Evolutionary conservation across 2,888 invertebrate genomes (phyloP), one percentile per base, ranked within the genome.

Genomic region (Fragum whitleyi): DNA sequence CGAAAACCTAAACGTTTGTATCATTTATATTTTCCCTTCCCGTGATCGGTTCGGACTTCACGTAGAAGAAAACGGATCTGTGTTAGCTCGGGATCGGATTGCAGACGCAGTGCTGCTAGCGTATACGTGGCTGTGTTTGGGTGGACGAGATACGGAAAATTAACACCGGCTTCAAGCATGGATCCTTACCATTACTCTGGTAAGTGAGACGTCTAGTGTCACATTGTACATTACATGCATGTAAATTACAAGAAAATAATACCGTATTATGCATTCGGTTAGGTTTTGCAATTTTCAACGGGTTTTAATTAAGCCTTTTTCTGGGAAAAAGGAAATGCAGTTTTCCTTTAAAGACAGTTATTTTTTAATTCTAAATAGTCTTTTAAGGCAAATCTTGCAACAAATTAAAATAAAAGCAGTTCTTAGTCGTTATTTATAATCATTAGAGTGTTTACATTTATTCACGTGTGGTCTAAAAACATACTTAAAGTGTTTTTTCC

Each of bases 151-250:
- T 62, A 73, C 59, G 72, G 77, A 74, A 81, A 85, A 74, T 74
- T 72, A 72, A 81, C 81, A 81, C 85, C 73, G 62, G n/a, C 67
- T 67, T 36, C 19, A 16, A 39, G 67, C 67, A 85, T 85, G 85
- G 85, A 85, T 79, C 85, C 85, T 53, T 85, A 85, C 85, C 81
- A 81, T 62, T 85, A 85, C 62, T 81, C 85, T 23, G 85, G 85
- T 85, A 85, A 85, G 85, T 85, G 81, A 85, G 72, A 79, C 51
- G 74, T 23, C 74, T 53, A n/a, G n/a, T 62, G 62, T 62, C 62
- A 65, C 65, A 65, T 65, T 65, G 9, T 42, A 42, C 23, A 65
- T 42, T 65, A 42, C 11, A 6, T 65, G 65, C 65, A 42, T 65
- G 65, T 65, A 39, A 42, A 42, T 42, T n/a, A n/a, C 65, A 23